Evolutionary conservation across 2,888 invertebrate genomes (phyloP), one percentile per base, ranked within the genome.

Genomic region (Halictus ligatus): DNA sequence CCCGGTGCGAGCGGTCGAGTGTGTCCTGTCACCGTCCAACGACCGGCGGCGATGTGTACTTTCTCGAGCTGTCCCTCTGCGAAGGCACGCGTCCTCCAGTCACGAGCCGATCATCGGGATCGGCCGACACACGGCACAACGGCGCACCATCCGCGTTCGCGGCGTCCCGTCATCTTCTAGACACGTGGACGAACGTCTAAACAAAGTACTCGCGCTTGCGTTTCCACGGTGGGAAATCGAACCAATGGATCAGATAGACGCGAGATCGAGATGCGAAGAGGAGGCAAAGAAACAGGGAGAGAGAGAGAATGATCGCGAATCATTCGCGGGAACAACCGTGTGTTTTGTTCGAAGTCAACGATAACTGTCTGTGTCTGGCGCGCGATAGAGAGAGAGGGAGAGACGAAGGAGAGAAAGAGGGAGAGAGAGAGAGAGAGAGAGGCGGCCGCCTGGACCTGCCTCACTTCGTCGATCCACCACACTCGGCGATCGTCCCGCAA

Each of bases 391-490:
- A 1, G 35, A 2, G 35, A 35, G 35, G 2, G 35, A 35, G 2
- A 35, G 35, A 35, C 35, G 35, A 35, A 2, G 1, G 35, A 35
- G 35, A 35, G 35, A 35, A 5, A 5, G 35, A 35, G 35, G 0
- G 35, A 35, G 35, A 35, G 35, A 35, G 0, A 35, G 35, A 35
- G 4, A 35, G 35, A 35, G 35, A 80, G 73, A 67, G 76, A 75
- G 74, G 85, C 79, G 60, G 75, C 75, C 40, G 35, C 60, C 89
- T 80, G 78, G 83, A 83, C 86, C 86, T 83, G 81, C 86, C 83
- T 85, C 80, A 88, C 87, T 80, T 82, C 54, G 81, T 82, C 82
- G 80, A 78, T 80, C 78, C 81, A 74, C 77, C 43, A 1, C 64
- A 58, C 35, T 15, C 43, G 78, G 69, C 79, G 86, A 82, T 87